Evolutionary conservation across 53 echinoderm and acorn worm genomes (phyloP).

Genomic region (Henricia sp.): DNA sequence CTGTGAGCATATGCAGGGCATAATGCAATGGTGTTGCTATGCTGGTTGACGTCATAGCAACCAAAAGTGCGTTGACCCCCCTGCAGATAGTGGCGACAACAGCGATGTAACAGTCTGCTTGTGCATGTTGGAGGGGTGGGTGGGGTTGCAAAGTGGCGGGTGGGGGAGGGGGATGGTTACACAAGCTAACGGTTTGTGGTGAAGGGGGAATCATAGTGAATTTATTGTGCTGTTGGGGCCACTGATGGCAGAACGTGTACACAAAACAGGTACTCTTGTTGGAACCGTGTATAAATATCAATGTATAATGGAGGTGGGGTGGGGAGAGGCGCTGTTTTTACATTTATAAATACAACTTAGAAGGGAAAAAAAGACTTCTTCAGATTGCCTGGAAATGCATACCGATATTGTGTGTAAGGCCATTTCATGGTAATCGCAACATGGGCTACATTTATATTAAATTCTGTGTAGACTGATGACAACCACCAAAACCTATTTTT

Average conservation of each 20-base stretch:
- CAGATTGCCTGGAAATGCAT: no score
- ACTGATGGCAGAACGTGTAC: background rate
- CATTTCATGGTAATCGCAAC: no score
- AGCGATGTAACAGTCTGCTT: background rate
- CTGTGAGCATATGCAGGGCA: no score
- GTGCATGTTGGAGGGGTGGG: background rate
- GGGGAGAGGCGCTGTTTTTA: no score
- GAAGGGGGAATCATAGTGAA: slow-evolving; percentile 50
- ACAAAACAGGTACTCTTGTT: background rate
- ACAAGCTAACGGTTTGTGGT: slow-evolving; percentile 45
- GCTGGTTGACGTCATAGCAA: slow-evolving; percentile 63
- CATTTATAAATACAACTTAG: no score
- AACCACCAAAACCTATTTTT: no score
- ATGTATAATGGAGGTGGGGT: background rate
- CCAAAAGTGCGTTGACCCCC: slow-evolving; percentile 58
- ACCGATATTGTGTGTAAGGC: no score
- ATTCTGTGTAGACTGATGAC: no score
- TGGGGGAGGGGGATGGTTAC: background rate
- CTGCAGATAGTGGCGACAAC: background rate
- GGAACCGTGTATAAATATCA: background rate
- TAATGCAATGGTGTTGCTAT: no score
- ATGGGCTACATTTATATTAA: no score
- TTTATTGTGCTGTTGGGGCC: background rate
- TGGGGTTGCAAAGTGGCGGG: no score
- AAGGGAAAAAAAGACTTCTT: no score